phyloP scores from a whole-genome alignment of 1,140 invertebrate species.

The Bombus consobrinus region DNA sequence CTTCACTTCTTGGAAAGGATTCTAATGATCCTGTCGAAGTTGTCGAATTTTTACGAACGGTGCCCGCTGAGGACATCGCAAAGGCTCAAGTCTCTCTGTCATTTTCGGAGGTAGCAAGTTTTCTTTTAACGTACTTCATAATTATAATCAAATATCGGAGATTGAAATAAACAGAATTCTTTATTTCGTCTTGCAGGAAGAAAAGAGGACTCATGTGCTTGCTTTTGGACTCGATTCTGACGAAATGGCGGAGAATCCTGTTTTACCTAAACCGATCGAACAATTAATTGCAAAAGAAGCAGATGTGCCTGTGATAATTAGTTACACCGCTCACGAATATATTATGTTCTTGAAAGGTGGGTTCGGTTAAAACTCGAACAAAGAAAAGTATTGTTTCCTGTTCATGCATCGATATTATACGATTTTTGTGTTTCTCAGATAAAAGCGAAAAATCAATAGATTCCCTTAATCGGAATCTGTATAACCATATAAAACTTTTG shows the following conservation, averaged over 20 bases:
- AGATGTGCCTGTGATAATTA: slow-evolving; percentile 57
- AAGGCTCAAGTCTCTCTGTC: neutral
- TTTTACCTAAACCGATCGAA: slow-evolving; percentile 44
- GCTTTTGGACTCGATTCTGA: slow-evolving; percentile 40
- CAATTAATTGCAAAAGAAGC: slow-evolving; percentile 16
- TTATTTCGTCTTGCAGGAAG: neutral
- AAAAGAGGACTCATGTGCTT: rapidly evolving
- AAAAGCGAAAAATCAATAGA: neutral
- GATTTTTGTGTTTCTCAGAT: neutral
- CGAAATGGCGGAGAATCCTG: slow-evolving; percentile 22
- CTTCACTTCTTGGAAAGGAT: slow-evolving; percentile 78
- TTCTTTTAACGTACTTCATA: neutral
- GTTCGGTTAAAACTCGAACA: neutral
- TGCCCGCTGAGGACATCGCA: slow-evolving; percentile 66
- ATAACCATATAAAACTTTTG: neutral
- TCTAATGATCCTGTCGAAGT: slow-evolving; percentile 78
- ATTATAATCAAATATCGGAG: neutral
- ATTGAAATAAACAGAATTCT: neutral
- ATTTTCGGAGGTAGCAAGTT: neutral
- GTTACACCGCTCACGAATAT: slow-evolving; percentile 47
- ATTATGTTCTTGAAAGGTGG: slow-evolving; percentile 54
- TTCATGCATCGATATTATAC: neutral
- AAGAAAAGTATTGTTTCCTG: neutral
- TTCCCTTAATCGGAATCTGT: slow-evolving; percentile 6
- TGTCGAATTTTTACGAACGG: slow-evolving; percentile 79